Evolutionary conservation across 2,113 vertebrate species (phyloP), one percentile per base, ranked within the genome.

Genomic region (Todiramphus saurophagus): DNA sequence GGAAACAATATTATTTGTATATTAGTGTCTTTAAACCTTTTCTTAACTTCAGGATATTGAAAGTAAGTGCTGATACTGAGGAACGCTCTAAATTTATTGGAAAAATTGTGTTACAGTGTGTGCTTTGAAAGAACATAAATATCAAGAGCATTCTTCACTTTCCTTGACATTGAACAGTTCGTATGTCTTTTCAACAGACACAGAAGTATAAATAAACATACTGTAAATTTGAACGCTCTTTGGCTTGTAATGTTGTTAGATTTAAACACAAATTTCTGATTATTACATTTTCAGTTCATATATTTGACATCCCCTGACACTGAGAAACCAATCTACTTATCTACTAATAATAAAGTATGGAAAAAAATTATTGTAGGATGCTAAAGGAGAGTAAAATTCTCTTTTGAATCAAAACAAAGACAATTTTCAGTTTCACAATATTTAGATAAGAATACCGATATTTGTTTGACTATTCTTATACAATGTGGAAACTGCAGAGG

Each of bases 151-250:
- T 67, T 87, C 41, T 95, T 96, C 31, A 60, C 13, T 82, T 94
- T 91, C 43, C 37, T 83, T 90, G 64, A 76, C 8, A 35, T 77
- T 76, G 64, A 11, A 86, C 2, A 53, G 14, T 89, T 83, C 0
- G 0, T 66, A 53, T 74, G 55, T 90, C 62, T 88, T 96, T 97
- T 82, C 56, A 83, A 74, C 14, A 86, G 46, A 60, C n/a, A 92
- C 5, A 46, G 82, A 95, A 94, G 18, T 90, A 39, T 90, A 96
- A 96, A 78, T 89, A 89, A 87, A 75, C 1, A 63, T 53, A 92
- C 67, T 84, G 53, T 81, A 93, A 96, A 95, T 94, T 56, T 94
- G 46, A 96, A 91, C 84, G 33, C 23, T 94, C 27, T 94, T 95
- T 96, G 72, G 27, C 37, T 94, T 96, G 44, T 95, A 94, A 78